These are phyloP conservation scores for Pristionchus japonicus DNA, from an alignment of 2,888 invertebrate genomes.

Conservation along the genomic window DNA sequence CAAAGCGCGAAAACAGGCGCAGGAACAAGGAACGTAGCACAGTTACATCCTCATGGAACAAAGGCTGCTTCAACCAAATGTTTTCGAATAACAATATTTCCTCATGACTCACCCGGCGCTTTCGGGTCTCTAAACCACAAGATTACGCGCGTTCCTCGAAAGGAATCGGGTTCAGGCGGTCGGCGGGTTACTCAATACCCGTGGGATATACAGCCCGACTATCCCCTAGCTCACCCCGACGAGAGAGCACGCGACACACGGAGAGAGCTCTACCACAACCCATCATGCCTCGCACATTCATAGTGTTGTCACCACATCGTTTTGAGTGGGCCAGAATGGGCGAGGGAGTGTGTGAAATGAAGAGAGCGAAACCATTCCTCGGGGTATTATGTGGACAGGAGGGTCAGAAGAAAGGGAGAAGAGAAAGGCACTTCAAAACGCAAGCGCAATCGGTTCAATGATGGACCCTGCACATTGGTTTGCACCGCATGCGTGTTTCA, in stretches of 20 bases:
- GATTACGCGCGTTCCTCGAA: not conserved
- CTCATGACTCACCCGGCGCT: not conserved
- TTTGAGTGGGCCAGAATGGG: not conserved
- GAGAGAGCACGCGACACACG: not conserved
- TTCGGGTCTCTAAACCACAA: not conserved
- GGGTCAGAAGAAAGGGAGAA: not conserved
- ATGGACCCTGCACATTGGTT: not conserved
- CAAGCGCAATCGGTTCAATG: not conserved
- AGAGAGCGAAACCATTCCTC: not conserved
- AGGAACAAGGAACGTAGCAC: not conserved
- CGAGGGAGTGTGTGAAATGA: not conserved
- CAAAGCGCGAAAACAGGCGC: not conserved
- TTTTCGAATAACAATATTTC: not conserved
- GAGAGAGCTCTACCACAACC: not conserved
- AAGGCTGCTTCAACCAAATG: not conserved
- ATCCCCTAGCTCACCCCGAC: not conserved
- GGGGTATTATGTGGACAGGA: not conserved
- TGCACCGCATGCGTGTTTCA: too few relatives aligned
- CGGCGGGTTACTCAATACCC: not conserved
- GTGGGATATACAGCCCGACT: conserved; percentile 14
- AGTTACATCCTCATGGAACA: not conserved
- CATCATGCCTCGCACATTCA: not conserved
- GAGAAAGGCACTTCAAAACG: not conserved
- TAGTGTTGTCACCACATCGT: not conserved
- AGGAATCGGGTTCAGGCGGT: not conserved